phyloP scores from a whole-genome alignment of 2,797 vertebrate genomes.

The Mionectes olivaceus region DNA sequence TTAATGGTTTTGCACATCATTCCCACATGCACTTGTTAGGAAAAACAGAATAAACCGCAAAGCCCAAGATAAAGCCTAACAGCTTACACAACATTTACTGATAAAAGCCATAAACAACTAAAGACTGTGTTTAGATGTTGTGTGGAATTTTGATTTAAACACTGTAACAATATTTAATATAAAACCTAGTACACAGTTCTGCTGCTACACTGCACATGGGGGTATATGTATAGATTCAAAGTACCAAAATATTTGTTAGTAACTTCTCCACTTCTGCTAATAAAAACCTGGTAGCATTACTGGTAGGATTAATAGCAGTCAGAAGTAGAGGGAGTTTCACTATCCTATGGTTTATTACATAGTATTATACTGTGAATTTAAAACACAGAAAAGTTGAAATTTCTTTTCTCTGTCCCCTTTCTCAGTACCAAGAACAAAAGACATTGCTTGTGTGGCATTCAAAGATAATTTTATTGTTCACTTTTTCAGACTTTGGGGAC shows the following conservation, averaged over 20 bases:
- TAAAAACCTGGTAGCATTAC: neutral
- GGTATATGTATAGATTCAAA: neutral
- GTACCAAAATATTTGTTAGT: neutral
- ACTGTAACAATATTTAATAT: neutral
- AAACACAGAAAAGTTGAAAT: neutral
- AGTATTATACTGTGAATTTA: neutral
- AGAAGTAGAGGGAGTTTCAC: neutral
- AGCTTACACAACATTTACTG: neutral
- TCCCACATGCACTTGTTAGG: neutral
- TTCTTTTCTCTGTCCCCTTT: neutral
- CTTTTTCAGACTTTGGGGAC: neutral
- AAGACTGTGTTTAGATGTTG: neutral
- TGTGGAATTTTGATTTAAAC: constrained; percentile 17
- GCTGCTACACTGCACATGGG: neutral
- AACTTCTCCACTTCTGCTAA: neutral
- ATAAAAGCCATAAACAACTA: neutral
- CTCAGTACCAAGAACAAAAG: neutral
- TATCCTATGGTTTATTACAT: neutral
- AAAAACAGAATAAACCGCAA: neutral
- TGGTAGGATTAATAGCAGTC: neutral
- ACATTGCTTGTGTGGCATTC: neutral
- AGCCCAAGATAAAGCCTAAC: neutral
- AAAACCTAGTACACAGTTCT: neutral
- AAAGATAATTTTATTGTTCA: neutral
- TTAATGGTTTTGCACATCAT: neutral